These are phyloP conservation scores for Clusia tigrina DNA, from an alignment of 2,888 invertebrate species.

Conservation along the genomic window DNA sequence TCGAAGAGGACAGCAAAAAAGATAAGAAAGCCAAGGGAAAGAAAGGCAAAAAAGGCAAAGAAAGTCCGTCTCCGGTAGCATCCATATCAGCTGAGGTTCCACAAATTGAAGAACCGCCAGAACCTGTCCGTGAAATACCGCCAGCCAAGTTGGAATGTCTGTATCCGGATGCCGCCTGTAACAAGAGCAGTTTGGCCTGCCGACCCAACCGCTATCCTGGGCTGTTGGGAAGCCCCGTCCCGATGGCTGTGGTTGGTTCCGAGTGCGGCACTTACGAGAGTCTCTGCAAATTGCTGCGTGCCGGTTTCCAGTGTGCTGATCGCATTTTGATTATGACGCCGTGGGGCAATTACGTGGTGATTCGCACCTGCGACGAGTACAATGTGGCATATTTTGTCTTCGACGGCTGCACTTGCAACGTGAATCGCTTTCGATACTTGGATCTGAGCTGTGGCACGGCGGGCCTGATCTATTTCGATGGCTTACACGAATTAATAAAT, in stretches of 20 bases:
- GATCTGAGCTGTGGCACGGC: slow-evolving; percentile 55
- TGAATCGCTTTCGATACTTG: slow-evolving; percentile 53
- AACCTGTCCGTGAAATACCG: too few relatives aligned
- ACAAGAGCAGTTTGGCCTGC: not conserved
- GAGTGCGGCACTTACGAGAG: slow-evolving; percentile 55
- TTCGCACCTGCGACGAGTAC: slow-evolving; percentile 44
- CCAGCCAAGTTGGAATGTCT: too few relatives aligned
- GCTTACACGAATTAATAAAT: slow-evolving; percentile 48
- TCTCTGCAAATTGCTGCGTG: slow-evolving; percentile 48
- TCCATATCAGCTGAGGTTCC: not conserved
- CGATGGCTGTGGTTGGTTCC: slow-evolving; percentile 50
- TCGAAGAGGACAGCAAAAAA: not conserved
- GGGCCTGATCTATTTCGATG: slow-evolving; percentile 51
- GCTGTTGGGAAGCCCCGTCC: not conserved
- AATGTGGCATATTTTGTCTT: slow-evolving; percentile 52
- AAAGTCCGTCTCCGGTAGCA: not conserved
- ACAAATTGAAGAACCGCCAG: not conserved
- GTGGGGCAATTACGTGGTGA: slow-evolving; percentile 60
- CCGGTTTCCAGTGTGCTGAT: slow-evolving; percentile 55
- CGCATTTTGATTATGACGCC: slow-evolving; percentile 59
- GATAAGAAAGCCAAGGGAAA: not conserved
- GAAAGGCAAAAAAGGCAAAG: not conserved
- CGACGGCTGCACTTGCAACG: slow-evolving; percentile 60
- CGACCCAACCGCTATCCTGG: slow-evolving; percentile 3
- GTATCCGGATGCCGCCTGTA: not conserved